Evolutionary conservation across 2,113 vertebrate species (phyloP), one percentile per base, ranked within the genome.

Genomic region (Ictalurus furcatus): DNA sequence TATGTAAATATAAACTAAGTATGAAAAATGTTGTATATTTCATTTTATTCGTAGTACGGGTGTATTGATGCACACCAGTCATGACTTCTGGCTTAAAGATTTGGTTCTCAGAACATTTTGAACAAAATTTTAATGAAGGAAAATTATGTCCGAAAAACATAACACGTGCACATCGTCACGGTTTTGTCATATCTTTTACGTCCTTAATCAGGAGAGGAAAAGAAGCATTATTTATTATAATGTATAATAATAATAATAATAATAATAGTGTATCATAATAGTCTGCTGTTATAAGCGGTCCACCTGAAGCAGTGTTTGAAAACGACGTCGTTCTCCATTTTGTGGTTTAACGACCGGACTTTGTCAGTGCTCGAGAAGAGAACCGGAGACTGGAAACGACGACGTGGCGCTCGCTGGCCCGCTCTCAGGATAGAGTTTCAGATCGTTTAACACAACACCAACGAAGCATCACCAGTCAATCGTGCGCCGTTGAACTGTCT

Each of bases 401-500:
- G 6, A 34, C 40, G 8, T 40, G 74, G 40, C 7, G 8, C 37
- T 40, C 9, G 8, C 37, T 23, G 30, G 69, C 69, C 19, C 17
- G 1, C 73, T 44, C 73, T 30, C 52, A 56, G 78, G 44, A 30
- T 7, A 84, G 76, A 11, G 63, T 88, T 86, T 84, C 82, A 86
- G 84, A 59, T 80, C 37, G 17, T 28, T 74, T 34, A 48, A 69
- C 34, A 59, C 88, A 17, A 28, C 54, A 76, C 71, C 71, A 58
- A 69, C 19, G 8, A 44, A 34, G 54, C 59, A 30, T 86, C 82
- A 52, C 7, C 30, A 83, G 69, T n/a, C 19, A 1, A 34, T n/a
- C 23, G 16, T 12, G 19, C 9, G 7, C 40, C n/a, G 6, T 48
- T 61, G 82, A 91, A 67, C 86, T 86, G 86, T 84, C 69, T 17